Percentiles rank a stretch among this genome's conserved stretches.
phyloP scores from a whole-genome alignment of 2,888 invertebrate genomes.

The Aphidoletes aphidimyza region DNA sequence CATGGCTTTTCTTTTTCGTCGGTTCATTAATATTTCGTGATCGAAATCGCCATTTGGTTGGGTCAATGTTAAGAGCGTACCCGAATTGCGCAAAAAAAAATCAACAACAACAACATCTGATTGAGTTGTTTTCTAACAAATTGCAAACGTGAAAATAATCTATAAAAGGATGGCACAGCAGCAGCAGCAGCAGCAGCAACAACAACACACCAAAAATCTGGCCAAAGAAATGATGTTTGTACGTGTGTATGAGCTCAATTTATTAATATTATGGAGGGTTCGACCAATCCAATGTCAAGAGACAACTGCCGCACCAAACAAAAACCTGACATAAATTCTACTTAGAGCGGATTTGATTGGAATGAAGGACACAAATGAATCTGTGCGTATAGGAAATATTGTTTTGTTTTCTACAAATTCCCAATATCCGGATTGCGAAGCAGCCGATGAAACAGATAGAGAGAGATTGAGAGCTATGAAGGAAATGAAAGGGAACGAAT shows the following conservation, averaged over 20 bases:
- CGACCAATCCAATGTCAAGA: constrained; percentile 42
- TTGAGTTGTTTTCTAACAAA: constrained; percentile 15
- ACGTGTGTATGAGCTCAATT: constrained; percentile 25
- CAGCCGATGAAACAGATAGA: too few species aligned
- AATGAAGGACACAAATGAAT: not conserved
- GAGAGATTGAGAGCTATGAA: too few species aligned
- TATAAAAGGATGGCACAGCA: not conserved
- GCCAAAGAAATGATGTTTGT: not conserved
- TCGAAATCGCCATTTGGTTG: not conserved
- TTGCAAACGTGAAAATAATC: constrained; percentile 46
- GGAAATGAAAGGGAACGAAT: not conserved
- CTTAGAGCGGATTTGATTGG: constrained; percentile 34
- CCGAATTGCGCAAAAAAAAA: too few species aligned
- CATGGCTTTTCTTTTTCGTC: not conserved
- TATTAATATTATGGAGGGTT: constrained; percentile 47
- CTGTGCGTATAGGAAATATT: constrained; percentile 10
- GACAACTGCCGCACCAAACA: constrained; percentile 40
- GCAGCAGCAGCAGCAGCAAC: not conserved
- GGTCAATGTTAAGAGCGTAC: not conserved
- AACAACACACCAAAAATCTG: constrained; percentile 22
- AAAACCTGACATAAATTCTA: constrained; percentile 47
- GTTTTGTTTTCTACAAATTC: constrained; percentile 19
- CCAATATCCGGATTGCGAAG: constrained; percentile 28
- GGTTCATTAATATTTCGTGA: not conserved
- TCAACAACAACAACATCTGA: not conserved